Conservation (phyloP, 2,797 vertebrate genomes). For the Notoglanidium macrostoma region DNA sequence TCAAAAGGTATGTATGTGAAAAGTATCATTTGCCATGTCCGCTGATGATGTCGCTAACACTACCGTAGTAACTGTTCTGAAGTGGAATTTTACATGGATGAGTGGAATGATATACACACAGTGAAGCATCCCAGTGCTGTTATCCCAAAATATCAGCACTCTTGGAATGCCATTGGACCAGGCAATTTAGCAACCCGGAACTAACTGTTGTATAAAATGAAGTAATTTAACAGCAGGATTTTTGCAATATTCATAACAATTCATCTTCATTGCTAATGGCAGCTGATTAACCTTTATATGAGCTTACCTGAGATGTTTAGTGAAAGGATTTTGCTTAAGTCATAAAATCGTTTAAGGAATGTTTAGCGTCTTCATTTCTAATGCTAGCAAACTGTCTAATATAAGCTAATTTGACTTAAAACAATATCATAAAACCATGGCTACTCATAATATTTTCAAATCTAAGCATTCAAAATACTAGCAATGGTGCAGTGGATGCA, state of each 20-base stretch:
- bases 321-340: neutral
- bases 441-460: neutral
- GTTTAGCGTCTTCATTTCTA: neutral
- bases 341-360: neutral
- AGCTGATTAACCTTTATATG: neutral
- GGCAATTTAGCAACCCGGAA: too few species aligned
- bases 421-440: neutral
- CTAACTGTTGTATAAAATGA: too few species aligned
- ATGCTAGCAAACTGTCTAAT: neutral
- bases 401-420: neutral
- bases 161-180: too few species aligned
- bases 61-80: too few species aligned
- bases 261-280: neutral
- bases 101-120: too few species aligned
- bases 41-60: too few species aligned
- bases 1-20: too few species aligned
- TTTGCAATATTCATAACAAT: neutral
- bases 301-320: neutral
- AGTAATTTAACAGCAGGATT: neutral
- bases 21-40: too few species aligned
- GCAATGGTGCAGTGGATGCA: constrained; percentile 19
- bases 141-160: too few species aligned
- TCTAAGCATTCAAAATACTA: constrained; percentile 19
- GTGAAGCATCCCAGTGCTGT: too few species aligned
- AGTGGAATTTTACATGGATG: too few species aligned